Evolutionary conservation across 2,797 vertebrate species (phyloP).

Genomic region (Phoxinus dragarum): DNA sequence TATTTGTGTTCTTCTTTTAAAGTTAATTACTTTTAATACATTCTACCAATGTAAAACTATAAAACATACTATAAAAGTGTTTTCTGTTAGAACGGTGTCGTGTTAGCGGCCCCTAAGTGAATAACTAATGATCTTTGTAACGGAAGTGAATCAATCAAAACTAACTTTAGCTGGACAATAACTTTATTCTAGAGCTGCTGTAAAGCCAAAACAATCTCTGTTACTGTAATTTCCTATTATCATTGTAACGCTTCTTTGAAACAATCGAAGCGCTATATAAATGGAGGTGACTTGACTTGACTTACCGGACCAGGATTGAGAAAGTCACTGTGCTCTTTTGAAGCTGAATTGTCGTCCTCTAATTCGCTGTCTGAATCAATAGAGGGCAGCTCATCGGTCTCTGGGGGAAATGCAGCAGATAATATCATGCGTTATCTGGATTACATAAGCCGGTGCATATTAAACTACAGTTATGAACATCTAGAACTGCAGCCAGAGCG

Average conservation of each 20-base stretch:
- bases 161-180: too few species aligned
- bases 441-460: background rate
- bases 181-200: too few species aligned
- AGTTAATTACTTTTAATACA: background rate
- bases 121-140: too few species aligned
- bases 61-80: background rate
- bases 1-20: background rate
- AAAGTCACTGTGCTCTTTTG: constrained; percentile 9
- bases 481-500: background rate
- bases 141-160: too few species aligned
- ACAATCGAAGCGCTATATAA: too few species aligned
- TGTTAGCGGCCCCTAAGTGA: too few species aligned
- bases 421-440: background rate
- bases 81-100: too few species aligned
- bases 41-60: background rate
- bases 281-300: background rate
- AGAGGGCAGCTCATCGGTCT: constrained; percentile 55
- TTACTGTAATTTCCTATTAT: too few species aligned
- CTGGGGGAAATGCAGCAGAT: constrained; percentile 15
- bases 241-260: too few species aligned
- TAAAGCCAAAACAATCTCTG: too few species aligned
- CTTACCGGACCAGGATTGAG: constrained; percentile 38
- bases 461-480: background rate
- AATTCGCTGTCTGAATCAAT: constrained; percentile 62
- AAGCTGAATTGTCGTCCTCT: constrained; percentile 27